phyloP scores from a whole-genome alignment of 2,113 vertebrate species.

The Martes martes region DNA sequence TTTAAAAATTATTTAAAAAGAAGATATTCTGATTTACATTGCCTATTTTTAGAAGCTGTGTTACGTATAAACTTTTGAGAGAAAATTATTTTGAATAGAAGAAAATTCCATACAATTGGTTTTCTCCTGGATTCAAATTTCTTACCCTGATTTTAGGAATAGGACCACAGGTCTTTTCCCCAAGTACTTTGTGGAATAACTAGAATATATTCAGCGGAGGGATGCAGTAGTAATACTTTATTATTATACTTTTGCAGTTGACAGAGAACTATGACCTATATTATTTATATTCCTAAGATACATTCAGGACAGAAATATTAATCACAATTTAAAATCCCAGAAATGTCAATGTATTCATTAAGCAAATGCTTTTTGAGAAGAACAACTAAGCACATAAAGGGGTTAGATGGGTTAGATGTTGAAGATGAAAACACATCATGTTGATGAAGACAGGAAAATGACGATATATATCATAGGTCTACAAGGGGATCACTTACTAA shows the following conservation, averaged over 20 bases:
- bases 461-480: not conserved
- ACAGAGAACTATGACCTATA: not conserved
- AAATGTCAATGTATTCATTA: not conserved
- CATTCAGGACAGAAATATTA: not conserved
- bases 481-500: not conserved
- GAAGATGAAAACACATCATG: not conserved
- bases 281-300: not conserved
- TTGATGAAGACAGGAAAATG: not conserved
- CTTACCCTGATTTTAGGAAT: slow-evolving; percentile 2
- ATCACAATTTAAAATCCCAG: slow-evolving; percentile 13
- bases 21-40: not conserved
- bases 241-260: not conserved
- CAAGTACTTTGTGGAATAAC: not conserved
- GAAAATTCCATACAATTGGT: not conserved
- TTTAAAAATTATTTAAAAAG: slow-evolving; percentile 28
- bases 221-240: not conserved
- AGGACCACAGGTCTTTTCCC: not conserved
- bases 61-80: not conserved
- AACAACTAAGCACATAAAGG: not conserved
- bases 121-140: slow-evolving; percentile 34
- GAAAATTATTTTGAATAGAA: slow-evolving; percentile 36
- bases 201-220: not conserved
- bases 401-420: not conserved
- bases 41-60: not conserved
- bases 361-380: not conserved